Conservation (phyloP, 2,888 invertebrate species). For the Tetranychus truncatus region DNA sequence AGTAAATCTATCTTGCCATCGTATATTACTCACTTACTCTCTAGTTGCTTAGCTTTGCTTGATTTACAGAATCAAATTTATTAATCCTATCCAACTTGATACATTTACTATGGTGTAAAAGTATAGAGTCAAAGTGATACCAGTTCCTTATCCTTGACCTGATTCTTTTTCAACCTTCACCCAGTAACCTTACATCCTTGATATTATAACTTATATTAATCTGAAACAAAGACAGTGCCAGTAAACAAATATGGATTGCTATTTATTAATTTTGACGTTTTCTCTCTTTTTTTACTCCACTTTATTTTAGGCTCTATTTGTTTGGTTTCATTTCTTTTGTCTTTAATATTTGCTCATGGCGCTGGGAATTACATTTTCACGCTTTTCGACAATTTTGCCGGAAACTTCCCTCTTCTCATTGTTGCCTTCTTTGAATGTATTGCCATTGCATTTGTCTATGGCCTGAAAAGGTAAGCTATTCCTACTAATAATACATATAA, state of each 20-base stretch:
- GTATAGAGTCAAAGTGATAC: neutral
- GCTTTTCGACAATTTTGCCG: constrained; percentile 79
- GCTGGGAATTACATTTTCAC: constrained; percentile 84
- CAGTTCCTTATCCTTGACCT: neutral
- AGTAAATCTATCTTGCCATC: neutral
- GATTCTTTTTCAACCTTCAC: neutral
- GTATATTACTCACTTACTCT: neutral
- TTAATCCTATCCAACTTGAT: too few species aligned
- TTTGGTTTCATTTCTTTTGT: constrained; percentile 57
- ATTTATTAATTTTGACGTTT: constrained; percentile 2
- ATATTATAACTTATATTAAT: neutral
- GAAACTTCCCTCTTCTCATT: constrained; percentile 73
- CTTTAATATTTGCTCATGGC: constrained; percentile 77
- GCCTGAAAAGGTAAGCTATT: constrained; percentile 51
- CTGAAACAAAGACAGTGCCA: too few species aligned
- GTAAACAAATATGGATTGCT: too few species aligned
- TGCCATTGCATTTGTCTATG: constrained; percentile 81
- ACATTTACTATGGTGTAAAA: too few species aligned
- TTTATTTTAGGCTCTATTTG: constrained; percentile 44
- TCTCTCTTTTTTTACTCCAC: neutral
- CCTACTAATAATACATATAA: constrained; percentile 23
- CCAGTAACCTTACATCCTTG: neutral
- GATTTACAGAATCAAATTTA: too few species aligned
- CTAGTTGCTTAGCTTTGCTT: too few species aligned
- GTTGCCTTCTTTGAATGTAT: constrained; percentile 82